Base-by-base conservation (phyloP, 2,797 vertebrate genomes). In the Taeniopygia guttata region DNA sequence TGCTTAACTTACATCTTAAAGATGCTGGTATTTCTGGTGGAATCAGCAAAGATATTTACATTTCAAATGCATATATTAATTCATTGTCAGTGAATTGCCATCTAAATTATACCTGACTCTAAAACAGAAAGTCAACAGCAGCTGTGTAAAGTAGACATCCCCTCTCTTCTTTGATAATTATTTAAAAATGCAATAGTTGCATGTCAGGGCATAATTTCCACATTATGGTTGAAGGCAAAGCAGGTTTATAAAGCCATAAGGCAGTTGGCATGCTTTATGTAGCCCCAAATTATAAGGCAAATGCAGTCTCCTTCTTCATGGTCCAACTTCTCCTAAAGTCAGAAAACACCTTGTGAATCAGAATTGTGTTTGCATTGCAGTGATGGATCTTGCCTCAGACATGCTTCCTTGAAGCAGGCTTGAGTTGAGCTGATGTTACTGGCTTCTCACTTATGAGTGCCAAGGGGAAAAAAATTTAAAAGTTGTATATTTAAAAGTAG, bases 401-500 rank as follows among this genome's bases (percentile, higher is more conserved):
- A 72, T 0, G 0, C 43, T 91, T 69, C 48, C 55, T 76, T 75
- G 51, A 64, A 89, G 51, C 40, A 84, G n/a, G n/a, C 20, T 85
- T 43, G 36, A 67, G 34, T 45, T 51, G 68, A 77, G 16, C 36
- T 82, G 40, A 43, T 48, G 51, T 46, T 93, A 20, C 58, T 58
- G 43, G 18, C 20, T 92, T 56, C 72, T 80, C 75, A 81, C 63
- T 94, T 64, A 54, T 0, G 16, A 89, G 49, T 60, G 69, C 49
- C 58, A 70, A 74, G 48, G 32, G 54, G 43, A 38, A 84, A 95
- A 92, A 80, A 89, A 72, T 93, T 89, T 92, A 12, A 23, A 87
- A 95, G 36, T 72, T 87, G n/a, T 75, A 78, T 62, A 18, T 89
- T 85, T 91, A 85, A 88, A 92, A 94, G 76, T 78, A 87, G 55